Percentiles rank a stretch among this genome's conserved stretches.
Evolutionary conservation across 2,888 invertebrate species (phyloP).

Genomic region (Coelinius sp.): DNA sequence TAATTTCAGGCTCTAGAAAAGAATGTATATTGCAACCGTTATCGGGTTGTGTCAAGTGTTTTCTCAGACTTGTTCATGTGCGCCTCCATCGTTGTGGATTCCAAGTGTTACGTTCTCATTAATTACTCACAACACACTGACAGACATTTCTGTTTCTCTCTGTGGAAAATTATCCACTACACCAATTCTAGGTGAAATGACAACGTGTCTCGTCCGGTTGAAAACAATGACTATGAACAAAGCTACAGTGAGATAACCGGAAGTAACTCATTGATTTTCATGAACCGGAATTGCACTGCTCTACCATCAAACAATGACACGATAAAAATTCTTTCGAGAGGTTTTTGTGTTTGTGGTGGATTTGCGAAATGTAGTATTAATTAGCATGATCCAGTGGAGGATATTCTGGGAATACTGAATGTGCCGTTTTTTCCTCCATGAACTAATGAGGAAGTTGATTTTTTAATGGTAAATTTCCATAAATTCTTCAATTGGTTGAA

Average conservation of each 20-base stretch:
- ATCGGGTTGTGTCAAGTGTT: neutral
- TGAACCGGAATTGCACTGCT: slow-evolving; percentile 22
- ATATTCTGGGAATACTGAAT: neutral
- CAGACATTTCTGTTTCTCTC: neutral
- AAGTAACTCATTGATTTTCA: slow-evolving; percentile 22
- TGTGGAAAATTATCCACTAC: slow-evolving; percentile 3
- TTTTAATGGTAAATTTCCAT: neutral
- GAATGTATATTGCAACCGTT: neutral
- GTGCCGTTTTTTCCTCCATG: neutral
- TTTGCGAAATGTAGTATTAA: neutral
- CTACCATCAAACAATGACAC: slow-evolving; percentile 17
- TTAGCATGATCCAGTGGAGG: neutral
- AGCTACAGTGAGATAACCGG: slow-evolving; percentile 12
- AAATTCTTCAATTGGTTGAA: neutral
- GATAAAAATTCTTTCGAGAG: neutral
- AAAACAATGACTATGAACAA: slow-evolving; percentile 22
- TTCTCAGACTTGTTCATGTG: neutral
- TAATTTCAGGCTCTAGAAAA: neutral
- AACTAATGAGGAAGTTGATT: neutral
- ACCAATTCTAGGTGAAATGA: neutral
- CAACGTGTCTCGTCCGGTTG: slow-evolving; percentile 13
- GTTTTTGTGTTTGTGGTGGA: neutral
- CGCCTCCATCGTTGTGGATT: neutral
- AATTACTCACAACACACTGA: slow-evolving; percentile 14
- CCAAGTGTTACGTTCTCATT: slow-evolving; percentile 30